A percentile compares a stretch with the other conserved stretches of the same genome.
Evolutionary conservation across 2,888 invertebrate species (phyloP).

Genomic region (Rutpela maculata): DNA sequence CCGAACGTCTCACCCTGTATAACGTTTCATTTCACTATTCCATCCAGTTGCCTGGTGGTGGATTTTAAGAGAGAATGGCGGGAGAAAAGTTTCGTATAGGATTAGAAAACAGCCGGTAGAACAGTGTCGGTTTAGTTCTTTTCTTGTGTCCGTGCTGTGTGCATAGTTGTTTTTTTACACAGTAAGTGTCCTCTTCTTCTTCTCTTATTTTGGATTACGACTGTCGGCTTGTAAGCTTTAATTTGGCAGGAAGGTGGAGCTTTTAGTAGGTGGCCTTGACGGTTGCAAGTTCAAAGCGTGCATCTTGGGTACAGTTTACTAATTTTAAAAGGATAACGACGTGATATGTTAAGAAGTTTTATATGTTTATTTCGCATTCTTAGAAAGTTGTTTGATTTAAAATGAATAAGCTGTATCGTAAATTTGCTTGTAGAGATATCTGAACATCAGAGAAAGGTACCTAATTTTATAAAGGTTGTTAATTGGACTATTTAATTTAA

Average conservation of each 20-base stretch:
- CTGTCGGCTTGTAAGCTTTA: constrained; percentile 36
- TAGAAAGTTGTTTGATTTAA: constrained; percentile 12
- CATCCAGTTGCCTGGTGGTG: constrained; percentile 64
- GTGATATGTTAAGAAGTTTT: constrained; percentile 1
- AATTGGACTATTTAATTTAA: too few relatives aligned
- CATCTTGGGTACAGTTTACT: constrained; percentile 15
- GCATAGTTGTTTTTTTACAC: constrained; percentile 60
- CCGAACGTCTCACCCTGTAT: constrained; percentile 54
- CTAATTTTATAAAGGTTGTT: background rate
- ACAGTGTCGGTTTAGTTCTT: constrained; percentile 71
- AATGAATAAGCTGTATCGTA: constrained; percentile 11
- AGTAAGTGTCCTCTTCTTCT: constrained; percentile 63
- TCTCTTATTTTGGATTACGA: constrained; percentile 43
- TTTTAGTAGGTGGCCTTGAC: constrained; percentile 45
- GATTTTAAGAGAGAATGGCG: constrained; percentile 71
- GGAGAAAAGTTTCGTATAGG: constrained; percentile 70
- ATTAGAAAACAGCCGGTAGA: constrained; percentile 72
- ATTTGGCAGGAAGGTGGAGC: constrained; percentile 40
- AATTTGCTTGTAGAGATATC: background rate
- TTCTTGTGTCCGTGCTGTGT: constrained; percentile 70
- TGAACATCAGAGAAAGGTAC: background rate
- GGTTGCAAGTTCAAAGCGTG: constrained; percentile 21
- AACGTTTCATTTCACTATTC: constrained; percentile 62
- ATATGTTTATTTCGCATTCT: background rate
- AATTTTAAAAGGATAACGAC: constrained; percentile 26